Base-by-base conservation (phyloP, 2,888 invertebrate genomes). In the Leucoptera coffeella region DNA sequence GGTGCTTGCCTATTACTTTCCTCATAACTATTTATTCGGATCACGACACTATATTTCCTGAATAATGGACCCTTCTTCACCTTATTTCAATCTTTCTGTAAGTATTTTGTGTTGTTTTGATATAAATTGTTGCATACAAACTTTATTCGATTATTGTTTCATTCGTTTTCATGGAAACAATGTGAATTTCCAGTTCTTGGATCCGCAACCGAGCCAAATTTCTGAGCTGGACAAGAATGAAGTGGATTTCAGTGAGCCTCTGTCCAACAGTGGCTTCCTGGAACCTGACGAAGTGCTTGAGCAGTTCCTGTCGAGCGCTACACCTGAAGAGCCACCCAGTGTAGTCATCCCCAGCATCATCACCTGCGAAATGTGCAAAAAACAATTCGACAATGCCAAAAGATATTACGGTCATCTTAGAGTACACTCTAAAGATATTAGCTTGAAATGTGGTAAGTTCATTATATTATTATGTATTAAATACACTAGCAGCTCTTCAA, bases 341-440 rank as follows among this genome's bases (percentile, higher is more conserved):
- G 38, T 65, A 12, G 67, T 62, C 29, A 67, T 65, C 0, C 67
- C 65, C 1, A 56, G 69, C 2, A 60, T 53, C 4, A 38, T 65
- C 20, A 59, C 62, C 29, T 69, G 69, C 30, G 69, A 69, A 35
- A 67, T 69, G 26, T 69, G 69, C 38, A 45, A 45, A 13, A 67
- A 64, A 35, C 49, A 55, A 33, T 69, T 69, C 40, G 65, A 64
- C 30, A 67, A 65, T 32, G 62, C 65, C 8, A 62, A 60, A 32
- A 67, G 65, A 34, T 69, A 69, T 36, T 65, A 65, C 37, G 69
- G 69, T 8, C 69, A 69, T 40, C 38, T 69, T 28, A 42, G 65
- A 31, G 58, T 67, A 6, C 69, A 69, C 41, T 61, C 67, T 2
- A 67, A 65, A 32, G 58, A 64, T 30, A 61, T 58, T 38, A n/a